Evolutionary conservation across 2,888 invertebrate genomes (phyloP), one percentile per base, ranked within the genome.

Genomic region (Epiblema foenella): DNA sequence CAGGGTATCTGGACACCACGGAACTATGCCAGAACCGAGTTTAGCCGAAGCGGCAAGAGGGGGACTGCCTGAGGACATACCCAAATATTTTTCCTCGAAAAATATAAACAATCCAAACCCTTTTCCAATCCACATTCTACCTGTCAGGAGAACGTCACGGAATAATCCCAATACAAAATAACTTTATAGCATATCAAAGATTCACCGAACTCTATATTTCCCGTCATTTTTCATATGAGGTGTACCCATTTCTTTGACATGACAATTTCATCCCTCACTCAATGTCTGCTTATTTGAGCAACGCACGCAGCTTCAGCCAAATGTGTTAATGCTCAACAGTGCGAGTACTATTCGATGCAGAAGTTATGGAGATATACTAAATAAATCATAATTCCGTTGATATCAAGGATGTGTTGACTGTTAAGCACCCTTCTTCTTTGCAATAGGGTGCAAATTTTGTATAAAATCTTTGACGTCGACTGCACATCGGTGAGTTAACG

Each of bases 301-400:
- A 49, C 56, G 39, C 39, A 67, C 52, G 67, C 62, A 62, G 49
- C 37, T 51, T 62, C 66, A 71, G 62, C 71, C 76, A 76, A 75
- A 78, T 78, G 78, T 77, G 73, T 75, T 79, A 77, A 78, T 77
- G 76, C 77, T 74, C 74, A 70, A 75, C 63, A 60, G 77, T 77
- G 75, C 78, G 79, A 66, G 70, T 73, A 75, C 75, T 73, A 71
- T 73, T 77, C 73, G 56, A 57, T 74, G 79, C 79, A 82, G 73
- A 75, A 81, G 82, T 81, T 83, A 84, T 84, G 79, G 79, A 76
- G 78, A 76, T 83, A 83, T 82, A 84, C 83, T 82, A 79, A 15
- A 52, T 69, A 67, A 82, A 75, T 76, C 57, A 67, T 54, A 56
- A 46, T 66, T 58, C 39, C 58, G 46, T 56, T 39, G 60, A 56